Conservation (phyloP, 2,113 vertebrate genomes). For the Melanostigma gelatinosum region DNA sequence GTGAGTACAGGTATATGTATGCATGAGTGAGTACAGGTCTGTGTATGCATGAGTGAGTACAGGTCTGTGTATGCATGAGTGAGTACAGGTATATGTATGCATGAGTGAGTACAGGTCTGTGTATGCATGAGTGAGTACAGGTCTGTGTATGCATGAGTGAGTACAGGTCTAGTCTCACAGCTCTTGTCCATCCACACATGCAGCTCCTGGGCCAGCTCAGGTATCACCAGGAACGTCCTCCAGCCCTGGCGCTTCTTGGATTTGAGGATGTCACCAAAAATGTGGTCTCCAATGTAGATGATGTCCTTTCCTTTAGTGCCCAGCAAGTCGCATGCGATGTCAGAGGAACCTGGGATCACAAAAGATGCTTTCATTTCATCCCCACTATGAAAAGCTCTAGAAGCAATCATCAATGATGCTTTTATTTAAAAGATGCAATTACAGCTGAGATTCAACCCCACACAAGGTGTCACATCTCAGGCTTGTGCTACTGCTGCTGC, state of each 20-base stretch:
- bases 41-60: not conserved
- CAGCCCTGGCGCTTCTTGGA: conserved; percentile 97
- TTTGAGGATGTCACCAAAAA: conserved; percentile 96
- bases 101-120: not conserved
- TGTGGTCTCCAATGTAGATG: conserved; percentile 96
- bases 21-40: not conserved
- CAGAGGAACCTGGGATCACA: conserved; percentile 87
- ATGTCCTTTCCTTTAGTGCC: conserved; percentile 96
- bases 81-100: not conserved
- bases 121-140: not conserved
- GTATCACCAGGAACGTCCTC: conserved; percentile 95
- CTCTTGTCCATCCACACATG: conserved; percentile 98
- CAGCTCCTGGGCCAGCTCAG: conserved; percentile 93
- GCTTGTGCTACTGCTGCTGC: not conserved
- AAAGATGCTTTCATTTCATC: not conserved
- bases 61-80: not conserved
- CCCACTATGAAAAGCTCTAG: not conserved
- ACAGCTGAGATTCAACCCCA: too few relatives aligned
- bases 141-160: not conserved
- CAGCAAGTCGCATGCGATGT: conserved; percentile 93
- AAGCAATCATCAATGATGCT: not conserved
- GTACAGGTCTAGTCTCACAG: conserved; percentile 80
- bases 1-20: not conserved
- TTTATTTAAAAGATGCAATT: not conserved
- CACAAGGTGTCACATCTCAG: not conserved